Evolutionary conservation across 1,140 invertebrate species (phyloP).

Genomic region (Bicyclus anynana): DNA sequence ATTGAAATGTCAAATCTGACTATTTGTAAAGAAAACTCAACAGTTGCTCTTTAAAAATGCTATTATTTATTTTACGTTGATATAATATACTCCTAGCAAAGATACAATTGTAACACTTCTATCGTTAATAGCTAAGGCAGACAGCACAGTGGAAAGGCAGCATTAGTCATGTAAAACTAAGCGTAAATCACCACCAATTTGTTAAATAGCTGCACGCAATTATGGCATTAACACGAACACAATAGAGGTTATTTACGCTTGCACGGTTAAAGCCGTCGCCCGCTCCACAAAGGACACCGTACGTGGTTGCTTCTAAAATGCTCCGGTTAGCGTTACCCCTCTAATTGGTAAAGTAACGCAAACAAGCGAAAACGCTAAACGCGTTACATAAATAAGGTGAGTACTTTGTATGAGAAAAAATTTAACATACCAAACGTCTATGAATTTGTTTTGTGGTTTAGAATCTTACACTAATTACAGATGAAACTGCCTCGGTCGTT

Average conservation of each 20-base stretch:
- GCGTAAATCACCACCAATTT: constrained; percentile 3
- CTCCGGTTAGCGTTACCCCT: constrained; percentile 36
- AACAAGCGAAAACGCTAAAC: constrained; percentile 39
- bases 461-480: no score
- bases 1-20: no score
- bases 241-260: constrained; percentile 15
- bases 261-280: constrained; percentile 3
- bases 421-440: background rate
- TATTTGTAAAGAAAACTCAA: no score
- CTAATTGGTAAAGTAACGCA: constrained; percentile 30
- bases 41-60: no score
- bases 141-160: background rate
- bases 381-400: constrained; percentile 20
- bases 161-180: background rate
- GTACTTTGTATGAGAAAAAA: background rate
- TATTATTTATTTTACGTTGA: no score
- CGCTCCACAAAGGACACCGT: background rate
- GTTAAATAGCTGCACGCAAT: constrained; percentile 13
- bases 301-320: constrained; percentile 22
- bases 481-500: no score
- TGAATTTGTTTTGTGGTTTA: background rate
- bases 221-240: constrained; percentile 6
- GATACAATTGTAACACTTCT: no score
- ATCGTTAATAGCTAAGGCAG: no score
- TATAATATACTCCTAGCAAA: no score